Evolutionary conservation across 2,888 invertebrate species (phyloP), one percentile per base, ranked within the genome.

Genomic region (Resseliella maxima): DNA sequence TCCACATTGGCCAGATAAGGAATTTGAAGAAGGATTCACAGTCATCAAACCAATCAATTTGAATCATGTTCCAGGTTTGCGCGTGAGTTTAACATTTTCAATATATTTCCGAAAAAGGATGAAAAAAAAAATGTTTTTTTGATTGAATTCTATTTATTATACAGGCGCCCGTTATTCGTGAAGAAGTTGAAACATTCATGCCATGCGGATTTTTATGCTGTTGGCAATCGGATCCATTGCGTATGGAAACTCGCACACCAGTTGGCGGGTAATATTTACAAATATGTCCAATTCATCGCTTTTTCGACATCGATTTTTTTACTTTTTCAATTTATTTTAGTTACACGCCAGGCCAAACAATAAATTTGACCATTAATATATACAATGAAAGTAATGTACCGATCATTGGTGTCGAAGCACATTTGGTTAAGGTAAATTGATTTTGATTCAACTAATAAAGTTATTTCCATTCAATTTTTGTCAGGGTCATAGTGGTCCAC

Each of bases 21-120:
- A 35, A 38, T 86, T 59, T 38, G 59, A 86, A 36, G 21, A 36
- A 59, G 10, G 15, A 24, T 86, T 86, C 54, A 86, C 86, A 0
- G 86, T 86, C 59, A 15, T 86, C 2, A 59, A 86, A 31, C 59
- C 59, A n/a, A 6, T 86, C 0, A 21, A 86, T 86, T 59, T 86
- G 21, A 86, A 86, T 36, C 36, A 6, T n/a, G 5, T 12, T 12
- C 54, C 54, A 21, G 3, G 3, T 12, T 54, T 54, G 54, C 18
- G 18, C 18, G 54, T 54, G 18, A 54, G 3, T 3, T 54, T 10
- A n/a, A n/a, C n/a, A n/a, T n/a, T n/a, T n/a, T n/a, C n/a, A n/a
- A n/a, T n/a, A n/a, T n/a, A n/a, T n/a, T n/a, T n/a, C n/a, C n/a
- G n/a, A n/a, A n/a, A n/a, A n/a, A n/a, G n/a, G n/a, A n/a, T n/a